Base-by-base conservation (phyloP, 2,797 vertebrate genomes). In the Salarias fasciatus region DNA sequence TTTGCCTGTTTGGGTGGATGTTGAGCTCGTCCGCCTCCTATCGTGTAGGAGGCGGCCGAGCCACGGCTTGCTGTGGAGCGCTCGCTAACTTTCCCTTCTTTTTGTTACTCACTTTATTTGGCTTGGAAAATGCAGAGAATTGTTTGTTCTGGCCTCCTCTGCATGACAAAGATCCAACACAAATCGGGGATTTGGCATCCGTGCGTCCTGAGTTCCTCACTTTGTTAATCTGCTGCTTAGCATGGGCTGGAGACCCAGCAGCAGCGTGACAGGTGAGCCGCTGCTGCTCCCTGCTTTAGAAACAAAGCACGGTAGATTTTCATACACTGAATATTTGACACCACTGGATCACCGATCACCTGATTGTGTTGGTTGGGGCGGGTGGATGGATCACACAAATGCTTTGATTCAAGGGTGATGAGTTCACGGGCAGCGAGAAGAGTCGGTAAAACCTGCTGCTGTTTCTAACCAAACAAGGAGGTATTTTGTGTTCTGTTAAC, bases 11-110 rank as follows among this genome's bases (percentile, higher is more conserved):
- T 63, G 62, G 69, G 53, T 57, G 52, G 64, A 82, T 78, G 61
- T 59, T 61, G 67, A 77, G 75, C 56, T 48, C 2, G 13, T 56
- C 40, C 59, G 46, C 67, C 80, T 71, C 79, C 79, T 66, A 78
- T 70, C 58, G 73, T 77, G 56, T 50, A 68, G 79, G 61, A 80
- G 75, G 66, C 14, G 29, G 68, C 30, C n/a, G n/a, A n/a, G n/a
- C n/a, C 0, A 4, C 11, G 58, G 65, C 67, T 53, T 11, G 42
- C 43, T 55, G 61, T 51, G 59, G 62, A 69, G 33, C 5, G 10
- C 54, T 72, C 29, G 42, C 11, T 42, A 69, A 52, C 37, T 69
- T 77, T 60, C 51, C 12, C n/a, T n/a, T 61, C 29, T 49, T 68
- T 62, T 53, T 66, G 36, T 55, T 72, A 38, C 46, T 76, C 38